Base-by-base conservation (phyloP, 2,888 invertebrate genomes). In the Stictocephala bisonia region DNA sequence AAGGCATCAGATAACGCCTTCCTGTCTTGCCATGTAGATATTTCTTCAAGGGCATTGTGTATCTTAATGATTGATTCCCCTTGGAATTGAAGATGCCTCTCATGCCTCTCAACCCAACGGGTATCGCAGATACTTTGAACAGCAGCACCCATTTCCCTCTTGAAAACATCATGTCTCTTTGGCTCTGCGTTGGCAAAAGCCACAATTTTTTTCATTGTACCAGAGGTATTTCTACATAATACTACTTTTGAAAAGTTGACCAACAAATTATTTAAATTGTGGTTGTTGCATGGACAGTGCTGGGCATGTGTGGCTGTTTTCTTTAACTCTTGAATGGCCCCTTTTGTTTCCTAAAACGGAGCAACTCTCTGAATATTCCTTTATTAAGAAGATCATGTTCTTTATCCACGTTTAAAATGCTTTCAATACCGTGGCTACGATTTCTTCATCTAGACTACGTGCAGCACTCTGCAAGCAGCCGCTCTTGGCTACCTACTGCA, bases 1-100 rank as follows among this genome's bases (percentile, higher is more conserved):
- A 77, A 71, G 53, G 78, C 78, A 51, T 79, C 78, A 67, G 76
- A 74, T 41, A 77, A 75, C 73, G 78, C 73, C 78, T 78, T 79
- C 7, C 48, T 58, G 50, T 80, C 78, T 69, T 73, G 69, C 79
- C 78, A 80, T 44, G 71, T 35, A 26, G 75, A 71, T 74, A 77
- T 77, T 64, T 75, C 53, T 26, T 75, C 73, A 26, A 78, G 74
- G n/a, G 75, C 77, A 20, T 75, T 60, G 67, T 74, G 75, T 24
- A 79, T 75, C 69, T 77, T 76, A 0, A 73, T 40, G 15, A 79
- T 56, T 15, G 58, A 73, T 18, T 75, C 75, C 40, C 71, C 68
- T 67, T 76, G 76, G 53, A 79, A 79, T 56, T 79, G 78, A 31
- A 77, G 35, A 50, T 76, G 71, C 11, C 58, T 18, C 22, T 24